Conservation (phyloP, 2,888 invertebrate genomes). For the Phaonia tiefii region DNA sequence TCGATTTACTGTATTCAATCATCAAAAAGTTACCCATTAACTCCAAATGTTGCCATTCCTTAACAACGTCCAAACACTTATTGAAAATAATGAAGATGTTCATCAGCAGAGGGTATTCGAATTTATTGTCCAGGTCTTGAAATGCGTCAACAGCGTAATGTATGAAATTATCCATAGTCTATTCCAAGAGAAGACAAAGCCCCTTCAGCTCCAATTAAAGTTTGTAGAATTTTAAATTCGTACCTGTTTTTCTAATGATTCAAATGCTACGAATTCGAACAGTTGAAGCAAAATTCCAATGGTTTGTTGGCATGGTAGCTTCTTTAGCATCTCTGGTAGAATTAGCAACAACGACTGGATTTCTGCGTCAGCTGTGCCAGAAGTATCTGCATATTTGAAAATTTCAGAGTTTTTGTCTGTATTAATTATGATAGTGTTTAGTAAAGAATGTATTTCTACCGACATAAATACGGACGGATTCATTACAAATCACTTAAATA, state of each 20-base stretch:
- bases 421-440: too few relatives aligned
- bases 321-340: slow-evolving; percentile 57
- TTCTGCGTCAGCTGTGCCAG: not conserved
- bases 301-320: slow-evolving; percentile 41
- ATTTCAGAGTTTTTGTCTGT: too few relatives aligned
- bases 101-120: slow-evolving; percentile 63
- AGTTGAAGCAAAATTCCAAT: slow-evolving; percentile 58
- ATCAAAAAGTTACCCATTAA: slow-evolving; percentile 27
- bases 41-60: slow-evolving; percentile 61
- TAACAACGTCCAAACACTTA: slow-evolving; percentile 48
- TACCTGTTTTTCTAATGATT: slow-evolving; percentile 35
- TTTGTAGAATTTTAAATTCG: too few relatives aligned
- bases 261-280: not conserved
- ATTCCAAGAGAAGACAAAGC: not conserved
- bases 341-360: slow-evolving; percentile 51
- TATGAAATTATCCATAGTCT: slow-evolving; percentile 57
- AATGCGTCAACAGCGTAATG: slow-evolving; percentile 50
- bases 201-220: too few relatives aligned
- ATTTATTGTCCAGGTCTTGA: slow-evolving; percentile 6
- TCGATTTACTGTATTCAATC: slow-evolving; percentile 49
- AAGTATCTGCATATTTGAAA: not conserved
- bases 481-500: too few relatives aligned
- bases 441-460: too few relatives aligned
- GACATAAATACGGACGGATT: too few relatives aligned
- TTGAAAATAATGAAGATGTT: slow-evolving; percentile 57